Base-by-base conservation (phyloP, 2,888 invertebrate genomes). In the Syrista parreyssii region DNA sequence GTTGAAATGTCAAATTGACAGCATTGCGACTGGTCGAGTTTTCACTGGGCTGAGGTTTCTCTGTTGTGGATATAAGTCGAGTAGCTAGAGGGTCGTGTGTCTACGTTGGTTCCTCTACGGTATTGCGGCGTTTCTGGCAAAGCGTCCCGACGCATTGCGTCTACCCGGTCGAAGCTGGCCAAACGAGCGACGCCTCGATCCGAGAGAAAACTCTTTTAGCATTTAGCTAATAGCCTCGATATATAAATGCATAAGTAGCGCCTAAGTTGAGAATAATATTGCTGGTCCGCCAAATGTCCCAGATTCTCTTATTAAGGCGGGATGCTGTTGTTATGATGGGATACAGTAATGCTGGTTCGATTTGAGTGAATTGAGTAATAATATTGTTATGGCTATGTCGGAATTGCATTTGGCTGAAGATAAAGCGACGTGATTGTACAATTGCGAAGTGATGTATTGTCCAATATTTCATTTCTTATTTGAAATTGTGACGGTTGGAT, bases 111-210 rank as follows among this genome's bases (percentile, higher is more conserved):
- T 31, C 3, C 31, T 71, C 78, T 81, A 77, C 81, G 79, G 80
- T 84, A 84, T 82, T 84, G 86, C 85, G 82, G 82, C 77, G 75
- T 81, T 87, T 80, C 86, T 87, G 88, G 87, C 88, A 87, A 79
- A 80, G 81, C 71, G 74, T 82, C 77, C 75, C 86, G 86, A 88
- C 87, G 89, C 88, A 88, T 82, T 89, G 88, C 88, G 88, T 88
- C 87, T 85, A 82, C 81, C 80, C 78, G 78, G 40, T 71, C 71
- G 77, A 31, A 75, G 35, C 32, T n/a, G 68, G 68, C 75, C 71
- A 55, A 80, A 36, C 76, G 74, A 74, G 77, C 79, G 78, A 79
- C 78, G 79, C 75, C 82, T 74, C 73, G 31, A 68, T 69, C 75
- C 79, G 74, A 12, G 68, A 75, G 79, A 79, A 79, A 77, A 76